phyloP scores from a whole-genome alignment of 2,113 vertebrate species.

The Herpailurus yagouaroundi region DNA sequence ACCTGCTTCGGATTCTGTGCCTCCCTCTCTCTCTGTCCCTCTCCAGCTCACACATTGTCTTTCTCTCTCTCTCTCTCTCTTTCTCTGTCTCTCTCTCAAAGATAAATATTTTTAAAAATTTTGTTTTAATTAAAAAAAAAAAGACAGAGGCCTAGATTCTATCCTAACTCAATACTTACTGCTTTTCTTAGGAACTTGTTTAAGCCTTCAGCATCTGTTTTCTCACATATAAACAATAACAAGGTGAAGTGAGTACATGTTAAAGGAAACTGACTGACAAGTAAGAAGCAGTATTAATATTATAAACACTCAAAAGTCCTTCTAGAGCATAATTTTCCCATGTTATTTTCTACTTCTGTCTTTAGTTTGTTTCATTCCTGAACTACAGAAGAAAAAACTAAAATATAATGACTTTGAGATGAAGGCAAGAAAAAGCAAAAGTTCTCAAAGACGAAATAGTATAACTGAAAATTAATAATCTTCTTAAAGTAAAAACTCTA shows the following conservation, averaged over 20 bases:
- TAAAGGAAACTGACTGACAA: neutral
- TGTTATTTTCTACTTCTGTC: neutral
- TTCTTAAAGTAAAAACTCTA: neutral
- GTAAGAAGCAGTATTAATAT: neutral
- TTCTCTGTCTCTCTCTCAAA: too few relatives aligned
- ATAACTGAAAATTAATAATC: slow-evolving; percentile 1
- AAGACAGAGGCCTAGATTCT: neutral
- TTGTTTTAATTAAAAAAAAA: neutral
- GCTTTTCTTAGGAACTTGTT: neutral
- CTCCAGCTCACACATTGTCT: too few relatives aligned
- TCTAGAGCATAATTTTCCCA: neutral
- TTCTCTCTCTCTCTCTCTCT: too few relatives aligned
- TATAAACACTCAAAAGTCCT: neutral
- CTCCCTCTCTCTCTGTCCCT: too few relatives aligned
- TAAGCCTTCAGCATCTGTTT: neutral
- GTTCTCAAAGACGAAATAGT: neutral
- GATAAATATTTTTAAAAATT: too few relatives aligned
- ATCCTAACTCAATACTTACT: neutral
- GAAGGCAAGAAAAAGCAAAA: neutral
- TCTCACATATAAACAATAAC: neutral
- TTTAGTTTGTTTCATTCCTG: neutral
- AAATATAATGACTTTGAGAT: neutral
- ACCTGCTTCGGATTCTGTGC: too few relatives aligned
- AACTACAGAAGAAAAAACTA: slow-evolving; percentile 28
- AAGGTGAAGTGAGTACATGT: neutral